A percentile compares a stretch with the other conserved stretches of the same genome.
Evolutionary conservation across 2,113 vertebrate species (phyloP).

Genomic region (Mastomys natalensis): DNA sequence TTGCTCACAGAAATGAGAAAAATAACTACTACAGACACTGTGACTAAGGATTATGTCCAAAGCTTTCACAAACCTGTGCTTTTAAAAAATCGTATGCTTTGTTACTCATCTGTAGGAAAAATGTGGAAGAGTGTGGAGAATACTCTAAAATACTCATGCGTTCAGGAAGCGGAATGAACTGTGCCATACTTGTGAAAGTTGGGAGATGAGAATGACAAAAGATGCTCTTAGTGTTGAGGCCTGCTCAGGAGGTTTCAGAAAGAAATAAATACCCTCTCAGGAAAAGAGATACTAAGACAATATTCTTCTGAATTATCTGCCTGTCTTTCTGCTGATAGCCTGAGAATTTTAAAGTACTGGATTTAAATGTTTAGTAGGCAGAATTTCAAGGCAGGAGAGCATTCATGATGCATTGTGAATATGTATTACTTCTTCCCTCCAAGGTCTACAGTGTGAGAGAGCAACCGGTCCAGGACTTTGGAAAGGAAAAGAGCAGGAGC

Average conservation of each 20-base stretch:
- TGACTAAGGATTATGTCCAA: not conserved
- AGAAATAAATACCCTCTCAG: not conserved
- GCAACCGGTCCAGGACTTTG: not conserved
- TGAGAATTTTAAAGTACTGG: not conserved
- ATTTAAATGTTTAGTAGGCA: not conserved
- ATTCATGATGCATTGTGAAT: not conserved
- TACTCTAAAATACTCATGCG: not conserved
- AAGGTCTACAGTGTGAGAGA: no score
- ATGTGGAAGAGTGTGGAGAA: not conserved
- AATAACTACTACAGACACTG: not conserved
- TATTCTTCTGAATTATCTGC: not conserved
- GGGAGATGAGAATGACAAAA: no score
- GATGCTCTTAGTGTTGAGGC: not conserved
- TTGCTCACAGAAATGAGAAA: not conserved
- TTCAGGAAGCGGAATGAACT: no score
- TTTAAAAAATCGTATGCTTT: not conserved
- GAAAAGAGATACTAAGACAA: not conserved
- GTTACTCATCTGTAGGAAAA: no score
- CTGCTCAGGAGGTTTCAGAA: not conserved
- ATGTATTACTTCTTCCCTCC: not conserved
- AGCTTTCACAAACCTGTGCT: not conserved
- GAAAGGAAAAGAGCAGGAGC: not conserved
- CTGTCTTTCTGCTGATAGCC: not conserved
- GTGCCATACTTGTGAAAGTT: not conserved
- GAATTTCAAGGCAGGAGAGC: not conserved